Percentiles rank a stretch among this genome's conserved stretches.
These are phyloP conservation scores for Mola mola DNA, from an alignment of 2,113 vertebrate genomes.

Conservation along the genomic window DNA sequence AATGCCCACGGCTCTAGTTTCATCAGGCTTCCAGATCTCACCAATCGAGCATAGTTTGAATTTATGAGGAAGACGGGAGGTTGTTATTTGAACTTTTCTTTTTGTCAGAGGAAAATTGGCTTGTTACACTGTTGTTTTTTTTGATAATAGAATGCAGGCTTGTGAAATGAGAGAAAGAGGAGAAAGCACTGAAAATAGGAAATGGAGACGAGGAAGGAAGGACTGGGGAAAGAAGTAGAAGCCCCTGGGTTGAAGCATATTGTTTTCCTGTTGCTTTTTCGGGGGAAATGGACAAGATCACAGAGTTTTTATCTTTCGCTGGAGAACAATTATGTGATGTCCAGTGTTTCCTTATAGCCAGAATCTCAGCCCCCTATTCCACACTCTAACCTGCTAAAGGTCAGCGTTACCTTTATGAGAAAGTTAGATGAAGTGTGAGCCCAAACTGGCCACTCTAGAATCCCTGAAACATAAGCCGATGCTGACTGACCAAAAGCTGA, in stretches of 20 bases:
- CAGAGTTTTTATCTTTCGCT: not conserved
- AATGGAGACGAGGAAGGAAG: slow-evolving; percentile 19
- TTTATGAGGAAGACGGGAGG: slow-evolving; percentile 32
- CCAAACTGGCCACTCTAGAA: too few relatives aligned
- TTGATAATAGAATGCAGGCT: slow-evolving; percentile 38
- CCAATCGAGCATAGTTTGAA: slow-evolving; percentile 32
- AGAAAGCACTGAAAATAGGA: slow-evolving; percentile 20
- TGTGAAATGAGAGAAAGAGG: slow-evolving; percentile 20
- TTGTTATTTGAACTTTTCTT: slow-evolving; percentile 46
- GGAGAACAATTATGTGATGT: slow-evolving; percentile 14
- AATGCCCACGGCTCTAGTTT: slow-evolving; percentile 55
- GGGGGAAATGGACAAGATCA: slow-evolving; percentile 17
- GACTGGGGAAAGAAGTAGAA: not conserved
- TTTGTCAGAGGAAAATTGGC: slow-evolving; percentile 33
- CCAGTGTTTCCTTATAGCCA: not conserved
- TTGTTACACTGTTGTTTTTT: slow-evolving; percentile 28
- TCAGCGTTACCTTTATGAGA: too few relatives aligned
- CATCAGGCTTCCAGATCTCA: slow-evolving; percentile 16
- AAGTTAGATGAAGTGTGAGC: too few relatives aligned
- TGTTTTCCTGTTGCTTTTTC: slow-evolving; percentile 45
- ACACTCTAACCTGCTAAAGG: not conserved
- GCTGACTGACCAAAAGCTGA: too few relatives aligned
- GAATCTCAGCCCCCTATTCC: not conserved
- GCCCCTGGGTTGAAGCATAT: slow-evolving; percentile 16
- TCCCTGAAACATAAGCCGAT: too few relatives aligned